Base-by-base conservation (phyloP, 2,113 vertebrate genomes). In the Sarotherodon lohbergeri region DNA sequence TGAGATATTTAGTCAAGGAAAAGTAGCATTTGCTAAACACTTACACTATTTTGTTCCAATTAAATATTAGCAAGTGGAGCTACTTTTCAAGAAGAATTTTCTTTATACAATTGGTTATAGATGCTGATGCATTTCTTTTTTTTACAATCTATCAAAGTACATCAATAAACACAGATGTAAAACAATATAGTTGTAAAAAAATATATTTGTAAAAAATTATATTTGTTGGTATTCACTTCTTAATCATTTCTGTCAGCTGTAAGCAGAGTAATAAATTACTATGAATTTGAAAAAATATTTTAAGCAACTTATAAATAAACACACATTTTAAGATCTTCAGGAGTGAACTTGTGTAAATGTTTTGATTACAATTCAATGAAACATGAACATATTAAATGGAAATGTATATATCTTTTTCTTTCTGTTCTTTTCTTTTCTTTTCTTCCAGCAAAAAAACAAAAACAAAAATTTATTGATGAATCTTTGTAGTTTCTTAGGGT, bases 341-440 rank as follows among this genome's bases (percentile, higher is more conserved):
- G n/a, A 3, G 1, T 43, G 39, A 71, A 46, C 66, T 14, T 71
- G n/a, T 71, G 39, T 24, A 14, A 71, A 71, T 43, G 66, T 1
- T 43, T 71, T 43, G n/a, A 71, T 71, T 43, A 43, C 22, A 43
- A 43, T 9, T 71, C 39, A 71, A 2, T 43, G 39, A 71, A 43
- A 1, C 1, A 9, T 0, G 12, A 4, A 71, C 12, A 43, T 71
- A 43, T 1, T 71, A 4, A 4, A 71, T 0, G 7, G 16, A 34
- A 36, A 34, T 11, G 3, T 63, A 63, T 19, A n/a, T n/a, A 36
- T 63, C 5, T n/a, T n/a, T n/a, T n/a, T n/a, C n/a, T n/a, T n/a
- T n/a, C n/a, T n/a, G n/a, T n/a, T 63, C 24, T 59, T 52, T 50
- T 8, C 7, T 19, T 46, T 46, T 24, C 6, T 48, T 48, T 48